Evolutionary conservation across 2,888 invertebrate species (phyloP), one percentile per base, ranked within the genome.

Genomic region (Eurytoma californica): DNA sequence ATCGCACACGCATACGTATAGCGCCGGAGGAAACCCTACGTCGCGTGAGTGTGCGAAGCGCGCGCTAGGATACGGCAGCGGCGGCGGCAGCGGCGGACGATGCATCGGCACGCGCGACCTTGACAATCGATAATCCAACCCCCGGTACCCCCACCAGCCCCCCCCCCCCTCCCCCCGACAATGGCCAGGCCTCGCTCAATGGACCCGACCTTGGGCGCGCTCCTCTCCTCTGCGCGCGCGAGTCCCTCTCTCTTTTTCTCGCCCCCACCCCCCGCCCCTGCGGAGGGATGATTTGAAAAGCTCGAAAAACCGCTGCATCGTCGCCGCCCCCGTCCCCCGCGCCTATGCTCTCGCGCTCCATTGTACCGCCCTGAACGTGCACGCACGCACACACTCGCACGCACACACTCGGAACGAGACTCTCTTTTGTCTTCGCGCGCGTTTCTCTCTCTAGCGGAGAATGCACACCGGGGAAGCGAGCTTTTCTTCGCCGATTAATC

Each of bases 91-190:
- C 24, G 24, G 68, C 72, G 65, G 76, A 77, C 77, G 75, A 76
- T 79, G 81, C 81, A 79, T 81, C 76, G 81, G 81, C 81, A 81
- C 79, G 81, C 81, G 81, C 79, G 81, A 79, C 81, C 81, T 81
- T 81, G 81, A 81, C 81, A 81, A 81, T 81, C 81, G 81, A 81
- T 79, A 79, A 81, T 80, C 77, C 81, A 79, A 60, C 79, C 77
- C 68, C 81, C 75, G 75, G 72, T 63, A 72, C 75, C 66, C 74
- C 75, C 76, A 28, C 28, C 61, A 28, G 13, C 9, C 20, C 61
- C 14, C 60, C 13, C 60, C 24, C 63, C 39, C 3, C 28, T 30
- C 9, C 65, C 12, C 18, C 39, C 65, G n/a, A 61, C 60, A n/a
- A 49, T 65, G 49, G 39, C 39, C 39, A 72, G 58, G 79, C 73